phyloP scores from a whole-genome alignment of 2,113 vertebrate genomes.

The Pteruthius melanotis region DNA sequence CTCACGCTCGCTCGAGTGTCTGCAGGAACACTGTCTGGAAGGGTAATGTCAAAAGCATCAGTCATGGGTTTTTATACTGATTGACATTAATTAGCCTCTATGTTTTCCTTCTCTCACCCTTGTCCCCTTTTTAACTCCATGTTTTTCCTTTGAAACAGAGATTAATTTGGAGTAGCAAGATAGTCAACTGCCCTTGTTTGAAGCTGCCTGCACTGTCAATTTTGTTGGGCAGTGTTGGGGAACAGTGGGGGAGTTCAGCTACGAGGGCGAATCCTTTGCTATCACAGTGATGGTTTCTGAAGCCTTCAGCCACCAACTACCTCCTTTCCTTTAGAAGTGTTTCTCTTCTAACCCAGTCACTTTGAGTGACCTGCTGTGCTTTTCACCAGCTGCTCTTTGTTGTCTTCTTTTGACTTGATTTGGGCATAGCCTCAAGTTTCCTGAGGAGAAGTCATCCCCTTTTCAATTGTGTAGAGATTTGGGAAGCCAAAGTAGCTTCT shows the following conservation, averaged over 20 bases:
- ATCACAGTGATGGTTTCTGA: neutral
- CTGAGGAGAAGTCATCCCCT: neutral
- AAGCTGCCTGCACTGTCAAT: neutral
- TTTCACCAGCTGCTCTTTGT: neutral
- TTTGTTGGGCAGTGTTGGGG: neutral
- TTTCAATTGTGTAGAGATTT: neutral
- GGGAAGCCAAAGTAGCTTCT: neutral
- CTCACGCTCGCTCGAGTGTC: neutral
- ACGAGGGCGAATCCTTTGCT: neutral
- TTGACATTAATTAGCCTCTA: slow-evolving; percentile 44
- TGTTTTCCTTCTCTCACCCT: neutral
- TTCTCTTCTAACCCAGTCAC: neutral
- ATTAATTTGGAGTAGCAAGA: slow-evolving; percentile 22
- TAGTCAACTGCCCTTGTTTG: neutral
- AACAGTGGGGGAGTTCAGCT: neutral
- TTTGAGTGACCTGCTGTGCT: neutral
- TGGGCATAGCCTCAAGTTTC: neutral
- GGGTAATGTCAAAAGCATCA: slow-evolving; percentile 33
- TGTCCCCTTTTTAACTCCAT: neutral
- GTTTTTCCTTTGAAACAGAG: slow-evolving; percentile 1
- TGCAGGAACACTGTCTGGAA: neutral
- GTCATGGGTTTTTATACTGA: slow-evolving; percentile 20
- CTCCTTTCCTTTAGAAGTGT: neutral
- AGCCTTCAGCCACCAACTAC: neutral
- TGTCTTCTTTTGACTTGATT: neutral